These are phyloP conservation scores for Subacronicta megacephala DNA, from an alignment of 2,888 invertebrate species.

Conservation along the genomic window DNA sequence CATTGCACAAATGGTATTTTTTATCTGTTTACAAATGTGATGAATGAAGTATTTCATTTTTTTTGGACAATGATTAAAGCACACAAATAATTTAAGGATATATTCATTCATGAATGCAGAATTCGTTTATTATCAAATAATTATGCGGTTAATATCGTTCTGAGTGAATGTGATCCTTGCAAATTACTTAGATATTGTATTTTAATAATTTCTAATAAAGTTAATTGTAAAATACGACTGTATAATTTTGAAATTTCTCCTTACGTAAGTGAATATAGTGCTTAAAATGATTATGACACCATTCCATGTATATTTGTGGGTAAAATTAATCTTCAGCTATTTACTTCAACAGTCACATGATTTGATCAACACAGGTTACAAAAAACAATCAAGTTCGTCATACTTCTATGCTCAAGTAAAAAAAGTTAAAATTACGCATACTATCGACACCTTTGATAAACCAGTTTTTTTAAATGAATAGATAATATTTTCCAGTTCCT, in stretches of 20 bases:
- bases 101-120: conserved; percentile 5
- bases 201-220: conserved; percentile 52
- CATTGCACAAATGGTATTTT: conserved; percentile 26
- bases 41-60: neutral
- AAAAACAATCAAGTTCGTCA: no score
- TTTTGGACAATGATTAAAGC: conserved; percentile 30
- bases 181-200: conserved; percentile 48
- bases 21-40: neutral
- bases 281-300: no score
- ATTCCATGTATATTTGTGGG: no score
- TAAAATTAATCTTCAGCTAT: no score
- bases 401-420: no score
- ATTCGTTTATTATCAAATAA: neutral
- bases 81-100: conserved; percentile 2
- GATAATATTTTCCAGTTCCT: neutral
- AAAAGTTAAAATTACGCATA: no score
- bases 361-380: no score
- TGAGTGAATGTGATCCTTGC: conserved; percentile 16
- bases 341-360: no score
- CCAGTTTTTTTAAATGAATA: no score
- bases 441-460: no score
- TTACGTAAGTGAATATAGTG: no score
- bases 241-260: no score
- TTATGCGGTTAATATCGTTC: neutral
- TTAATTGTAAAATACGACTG: conserved; percentile 28